Conservation (phyloP, 2,888 invertebrate species). For the Petrophora chlorosata region DNA sequence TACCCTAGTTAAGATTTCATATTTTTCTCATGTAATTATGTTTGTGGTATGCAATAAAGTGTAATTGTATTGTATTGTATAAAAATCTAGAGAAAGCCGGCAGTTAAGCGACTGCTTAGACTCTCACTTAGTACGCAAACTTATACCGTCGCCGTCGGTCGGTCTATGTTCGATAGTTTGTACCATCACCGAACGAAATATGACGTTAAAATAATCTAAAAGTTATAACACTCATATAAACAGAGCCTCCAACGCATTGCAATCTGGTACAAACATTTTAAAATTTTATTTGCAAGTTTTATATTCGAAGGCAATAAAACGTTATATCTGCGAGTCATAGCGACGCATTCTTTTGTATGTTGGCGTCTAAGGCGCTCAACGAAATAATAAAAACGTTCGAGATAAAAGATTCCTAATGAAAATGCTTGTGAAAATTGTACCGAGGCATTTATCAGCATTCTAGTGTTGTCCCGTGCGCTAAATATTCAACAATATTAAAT, state of each 20-base stretch:
- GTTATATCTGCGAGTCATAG: conserved; percentile 7
- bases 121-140: no score
- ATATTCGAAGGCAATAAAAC: conserved; percentile 13
- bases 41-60: no score
- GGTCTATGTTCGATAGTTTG: no score
- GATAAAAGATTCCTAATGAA: conserved; percentile 4
- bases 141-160: no score
- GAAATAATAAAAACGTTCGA: background rate
- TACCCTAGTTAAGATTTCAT: no score
- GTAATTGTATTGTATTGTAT: no score
- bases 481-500: conserved; percentile 9
- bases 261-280: conserved; percentile 8
- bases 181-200: background rate
- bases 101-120: no score
- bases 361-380: conserved; percentile 4
- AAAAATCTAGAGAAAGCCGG: no score
- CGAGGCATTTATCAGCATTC: background rate
- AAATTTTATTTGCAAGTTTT: conserved; percentile 12
- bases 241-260: background rate
- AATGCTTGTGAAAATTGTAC: conserved; percentile 5
- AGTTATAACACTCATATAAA: no score
- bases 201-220: background rate
- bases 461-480: background rate
- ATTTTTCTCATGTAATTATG: no score
- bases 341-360: background rate